Conservation (phyloP, 1,140 invertebrate genomes). For the Bombus sibiricus region DNA sequence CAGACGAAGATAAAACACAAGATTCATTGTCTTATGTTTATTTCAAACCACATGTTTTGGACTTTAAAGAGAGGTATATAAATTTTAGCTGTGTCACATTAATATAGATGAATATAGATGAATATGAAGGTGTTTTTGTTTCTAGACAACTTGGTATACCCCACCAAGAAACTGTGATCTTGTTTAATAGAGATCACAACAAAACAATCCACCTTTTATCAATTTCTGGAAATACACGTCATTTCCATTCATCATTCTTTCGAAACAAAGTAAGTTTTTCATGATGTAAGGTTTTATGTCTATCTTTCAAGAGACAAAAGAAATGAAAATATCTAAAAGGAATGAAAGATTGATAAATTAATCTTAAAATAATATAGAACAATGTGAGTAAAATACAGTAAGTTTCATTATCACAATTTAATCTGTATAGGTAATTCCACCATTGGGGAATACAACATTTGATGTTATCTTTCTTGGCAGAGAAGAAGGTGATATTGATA, state of each 20-base stretch:
- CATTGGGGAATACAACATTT: conserved; percentile 96
- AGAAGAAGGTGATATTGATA: conserved; percentile 93
- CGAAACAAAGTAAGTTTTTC: conserved; percentile 89
- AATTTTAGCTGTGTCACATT: background rate
- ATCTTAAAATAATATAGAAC: background rate
- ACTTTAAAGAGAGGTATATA: conserved; percentile 79
- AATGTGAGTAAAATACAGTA: background rate
- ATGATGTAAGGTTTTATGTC: background rate
- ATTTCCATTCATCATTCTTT: conserved; percentile 97
- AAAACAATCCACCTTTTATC: conserved; percentile 92
- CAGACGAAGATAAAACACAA: conserved; percentile 73
- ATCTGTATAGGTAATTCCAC: conserved; percentile 89
- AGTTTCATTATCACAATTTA: conserved; percentile 33
- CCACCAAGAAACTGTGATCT: conserved; percentile 89
- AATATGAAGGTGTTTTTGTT: conserved; percentile 36
- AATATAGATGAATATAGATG: conserved; percentile 11
- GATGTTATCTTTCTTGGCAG: conserved; percentile 97
- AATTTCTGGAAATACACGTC: conserved; percentile 93
- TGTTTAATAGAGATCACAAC: conserved; percentile 90
- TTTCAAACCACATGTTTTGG: conserved; percentile 78
- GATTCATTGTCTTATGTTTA: conserved; percentile 75
- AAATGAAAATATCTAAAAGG: background rate
- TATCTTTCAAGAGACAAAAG: background rate
- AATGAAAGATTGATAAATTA: background rate
- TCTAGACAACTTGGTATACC: conserved; percentile 92